Evolutionary conservation across 2,797 vertebrate species (phyloP), one percentile per base, ranked within the genome.

Genomic region (Micropoecilia bifurca): DNA sequence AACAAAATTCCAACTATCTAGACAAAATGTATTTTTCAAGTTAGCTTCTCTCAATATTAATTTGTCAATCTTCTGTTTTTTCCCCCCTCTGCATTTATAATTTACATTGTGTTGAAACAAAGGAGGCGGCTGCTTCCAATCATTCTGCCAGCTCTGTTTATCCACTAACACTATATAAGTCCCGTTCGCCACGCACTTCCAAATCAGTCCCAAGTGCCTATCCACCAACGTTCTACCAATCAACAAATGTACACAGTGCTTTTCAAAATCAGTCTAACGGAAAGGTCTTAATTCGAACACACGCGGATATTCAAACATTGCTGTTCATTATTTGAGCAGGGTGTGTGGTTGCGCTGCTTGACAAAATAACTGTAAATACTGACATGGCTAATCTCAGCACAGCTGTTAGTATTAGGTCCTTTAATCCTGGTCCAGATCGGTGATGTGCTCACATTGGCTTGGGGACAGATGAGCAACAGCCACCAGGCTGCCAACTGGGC

Each of bases 301-400:
- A 83, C 14, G 3, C 63, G 41, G n/a, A 82, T 84, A 86, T 80
- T 87, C 50, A 86, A 82, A 88, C 82, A 87, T 68, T 76, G 68
- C 79, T 73, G 80, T 88, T 92, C 55, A 71, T 87, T 90, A 80
- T 90, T 87, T 87, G 79, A 87, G 82, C 77, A 82, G 81, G 61
- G 82, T 74, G 88, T 87, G 84, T 77, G 74, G 84, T 87, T 69
- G 85, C 81, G 74, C 84, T 82, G 85, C 85, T 91, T 87, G 85
- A 90, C 92, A 94, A 94, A 95, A 95, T 94, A 93, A 93, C 92
- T 93, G 93, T 94, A 94, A 96, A 95, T 86, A 94, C 91, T 90
- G 91, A 92, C 88, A 90, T 85, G 87, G 92, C 93, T 95, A 94
- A 95, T 94, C 93, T 94, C 90, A 86, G 89, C 90, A 85, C 95